Evolutionary conservation across 2,113 vertebrate species (phyloP), one percentile per base, ranked within the genome.

Genomic region (Ictalurus furcatus): DNA sequence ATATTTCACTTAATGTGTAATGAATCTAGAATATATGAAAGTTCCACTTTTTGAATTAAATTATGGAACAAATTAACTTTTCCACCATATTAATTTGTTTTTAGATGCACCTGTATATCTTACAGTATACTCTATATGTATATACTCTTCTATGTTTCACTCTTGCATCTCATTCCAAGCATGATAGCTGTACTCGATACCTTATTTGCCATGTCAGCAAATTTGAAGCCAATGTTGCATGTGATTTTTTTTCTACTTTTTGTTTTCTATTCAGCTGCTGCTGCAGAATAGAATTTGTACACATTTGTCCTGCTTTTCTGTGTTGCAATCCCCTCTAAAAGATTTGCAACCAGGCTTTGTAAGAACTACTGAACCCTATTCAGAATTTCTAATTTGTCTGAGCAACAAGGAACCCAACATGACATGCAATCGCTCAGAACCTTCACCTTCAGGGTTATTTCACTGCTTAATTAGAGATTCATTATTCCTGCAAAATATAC

Each of bases 391-490:
- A 80, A 85, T 80, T 59, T 85, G 74, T 87, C 90, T 87, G 83
- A 52, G 85, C 84, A 89, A 91, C 88, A 92, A 88, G 85, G 86
- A 90, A 86, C 87, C 86, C 83, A 58, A 73, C 80, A 88, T 89
- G 79, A 86, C 88, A 89, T 87, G 84, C 86, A 88, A 90, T 91
- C 89, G 86, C 67, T 84, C 79, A 40, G 63, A 87, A 83, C 84
- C 52, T 85, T 48, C 85, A 90, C 88, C 91, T 48, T 7, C 92
- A 85, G 87, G 88, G 82, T 91, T 63, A 85, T 89, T 91, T 92
- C 82, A 91, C 90, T 3, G 84, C 89, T 91, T 92, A 92, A 91
- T 92, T 92, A 90, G 76, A 58, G 85, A 89, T 88, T 48, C 88
- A 91, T 92, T 92, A 90, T 91, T 86, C 69, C 56, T 52, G 37